Evolutionary conservation across 2,888 invertebrate genomes (phyloP).

Genomic region (Cryptus armator): DNA sequence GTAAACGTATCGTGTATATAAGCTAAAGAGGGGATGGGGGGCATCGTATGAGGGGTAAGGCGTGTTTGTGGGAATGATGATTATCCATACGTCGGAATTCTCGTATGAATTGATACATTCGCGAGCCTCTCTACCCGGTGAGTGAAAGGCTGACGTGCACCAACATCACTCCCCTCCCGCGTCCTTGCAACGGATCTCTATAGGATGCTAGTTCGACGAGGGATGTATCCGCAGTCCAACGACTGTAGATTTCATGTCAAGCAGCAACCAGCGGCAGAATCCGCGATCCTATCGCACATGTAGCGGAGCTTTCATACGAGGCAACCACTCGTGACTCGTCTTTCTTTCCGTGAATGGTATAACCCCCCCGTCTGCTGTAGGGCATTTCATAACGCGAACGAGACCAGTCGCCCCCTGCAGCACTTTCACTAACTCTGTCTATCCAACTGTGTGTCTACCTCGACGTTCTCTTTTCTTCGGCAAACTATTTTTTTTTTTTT

Average conservation of each 20-base stretch:
- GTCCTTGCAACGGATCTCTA: neutral
- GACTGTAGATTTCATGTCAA: constrained; percentile 5
- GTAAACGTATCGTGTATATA: neutral
- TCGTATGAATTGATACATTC: constrained; percentile 46
- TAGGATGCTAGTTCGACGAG: constrained; percentile 29
- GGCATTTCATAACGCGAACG: constrained; percentile 19
- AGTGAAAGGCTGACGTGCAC: constrained; percentile 25
- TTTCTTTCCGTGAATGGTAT: constrained; percentile 34
- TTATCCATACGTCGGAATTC: constrained; percentile 7
- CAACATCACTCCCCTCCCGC: neutral
- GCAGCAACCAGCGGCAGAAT: neutral
- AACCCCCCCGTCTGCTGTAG: constrained; percentile 15
- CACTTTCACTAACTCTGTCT: constrained; percentile 18
- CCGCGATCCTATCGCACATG: constrained; percentile 7
- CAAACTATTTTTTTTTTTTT: neutral
- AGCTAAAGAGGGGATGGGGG: neutral
- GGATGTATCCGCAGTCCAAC: constrained; percentile 6
- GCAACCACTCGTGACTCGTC: constrained; percentile 24
- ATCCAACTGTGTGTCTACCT: constrained; percentile 25
- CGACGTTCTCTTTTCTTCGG: neutral
- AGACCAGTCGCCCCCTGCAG: constrained; percentile 12
- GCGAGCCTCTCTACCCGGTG: constrained; percentile 16
- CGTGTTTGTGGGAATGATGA: constrained; percentile 5
- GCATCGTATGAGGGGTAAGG: neutral
- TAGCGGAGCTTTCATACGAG: constrained; percentile 24